Percentiles rank a stretch among this genome's conserved stretches.
Evolutionary conservation across 2,113 vertebrate species (phyloP).

Genomic region (Cyanoderma ruficeps): DNA sequence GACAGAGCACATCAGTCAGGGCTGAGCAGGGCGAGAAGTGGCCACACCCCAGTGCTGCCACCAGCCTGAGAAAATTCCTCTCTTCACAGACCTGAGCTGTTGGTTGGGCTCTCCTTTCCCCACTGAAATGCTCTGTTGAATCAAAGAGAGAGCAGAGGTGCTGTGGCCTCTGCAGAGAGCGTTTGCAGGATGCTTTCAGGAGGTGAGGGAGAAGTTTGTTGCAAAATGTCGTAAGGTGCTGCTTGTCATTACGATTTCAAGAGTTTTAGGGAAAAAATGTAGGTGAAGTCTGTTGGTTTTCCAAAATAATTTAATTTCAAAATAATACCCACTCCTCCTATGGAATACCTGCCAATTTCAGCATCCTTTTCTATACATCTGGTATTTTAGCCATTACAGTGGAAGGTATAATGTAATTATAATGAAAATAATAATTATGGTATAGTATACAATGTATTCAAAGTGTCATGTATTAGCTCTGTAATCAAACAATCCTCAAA

Average conservation of each 20-base stretch:
- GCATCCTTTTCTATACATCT: constrained; percentile 1
- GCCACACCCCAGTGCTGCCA: background rate
- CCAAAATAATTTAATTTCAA: background rate
- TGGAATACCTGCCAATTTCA: background rate
- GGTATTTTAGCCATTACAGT: background rate
- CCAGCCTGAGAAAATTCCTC: constrained; percentile 11
- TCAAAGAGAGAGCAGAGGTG: background rate
- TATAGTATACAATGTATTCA: background rate
- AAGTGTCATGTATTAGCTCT: background rate
- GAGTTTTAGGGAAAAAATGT: background rate
- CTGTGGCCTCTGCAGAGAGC: background rate
- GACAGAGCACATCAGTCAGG: constrained; percentile 13
- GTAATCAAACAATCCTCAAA: constrained; percentile 27
- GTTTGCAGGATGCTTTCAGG: background rate
- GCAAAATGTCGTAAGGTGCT: background rate
- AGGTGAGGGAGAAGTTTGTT: background rate
- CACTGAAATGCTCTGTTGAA: background rate
- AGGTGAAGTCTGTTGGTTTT: background rate
- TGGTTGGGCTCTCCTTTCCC: background rate
- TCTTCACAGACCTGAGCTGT: background rate
- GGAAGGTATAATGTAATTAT: background rate
- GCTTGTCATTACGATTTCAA: background rate
- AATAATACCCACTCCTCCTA: background rate
- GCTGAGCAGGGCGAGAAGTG: background rate
- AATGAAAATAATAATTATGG: constrained; percentile 29